Evolutionary conservation across 30 jellyfish, hydroid and myxozoan species (phyloP), one percentile per base, ranked within the genome.

Genomic region (Turritopsis rubra): DNA sequence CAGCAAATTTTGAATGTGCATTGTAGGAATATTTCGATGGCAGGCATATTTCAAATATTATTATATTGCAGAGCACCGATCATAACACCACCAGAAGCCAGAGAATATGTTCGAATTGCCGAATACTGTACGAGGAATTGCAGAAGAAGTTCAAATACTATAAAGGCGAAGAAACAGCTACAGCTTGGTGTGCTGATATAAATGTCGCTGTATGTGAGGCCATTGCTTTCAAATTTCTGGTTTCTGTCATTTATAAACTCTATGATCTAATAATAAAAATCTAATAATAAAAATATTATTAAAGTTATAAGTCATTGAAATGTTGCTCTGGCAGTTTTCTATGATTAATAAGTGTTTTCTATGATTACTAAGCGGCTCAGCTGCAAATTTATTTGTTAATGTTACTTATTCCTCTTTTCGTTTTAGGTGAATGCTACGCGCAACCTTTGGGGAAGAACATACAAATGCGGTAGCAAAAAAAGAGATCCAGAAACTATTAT

Each of bases 171-270:
- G 86, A 82, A 29, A 65, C 85, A 18, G 96, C 74, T 65, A 88
- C 88, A 70, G 72, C 77, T 0, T 93, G 99, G 99, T 93, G 99
- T 83, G 99, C 99, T 20, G 99, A 93, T 80, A 93, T 93, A 74
- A 92, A 89, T 79, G 95, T 84, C 66, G 96, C 96, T 85, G 99
- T 93, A 72, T 60, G 91, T 80, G 16, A 27, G 60, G 5, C 60
- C 60, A 5, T 41, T 41, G 60, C 60, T 5, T 41, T 41, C 60
- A 41, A 41, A 5, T 41, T n/a, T n/a, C n/a, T n/a, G n/a, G n/a
- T n/a, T n/a, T n/a, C n/a, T n/a, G n/a, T n/a, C n/a, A n/a, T n/a
- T n/a, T n/a, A n/a, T n/a, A n/a, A n/a, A n/a, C n/a, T n/a, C n/a
- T n/a, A n/a, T n/a, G n/a, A n/a, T n/a, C n/a, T n/a, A n/a, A n/a